Conservation (phyloP, 2,797 vertebrate species). For the Thripadectes ignobilis region DNA sequence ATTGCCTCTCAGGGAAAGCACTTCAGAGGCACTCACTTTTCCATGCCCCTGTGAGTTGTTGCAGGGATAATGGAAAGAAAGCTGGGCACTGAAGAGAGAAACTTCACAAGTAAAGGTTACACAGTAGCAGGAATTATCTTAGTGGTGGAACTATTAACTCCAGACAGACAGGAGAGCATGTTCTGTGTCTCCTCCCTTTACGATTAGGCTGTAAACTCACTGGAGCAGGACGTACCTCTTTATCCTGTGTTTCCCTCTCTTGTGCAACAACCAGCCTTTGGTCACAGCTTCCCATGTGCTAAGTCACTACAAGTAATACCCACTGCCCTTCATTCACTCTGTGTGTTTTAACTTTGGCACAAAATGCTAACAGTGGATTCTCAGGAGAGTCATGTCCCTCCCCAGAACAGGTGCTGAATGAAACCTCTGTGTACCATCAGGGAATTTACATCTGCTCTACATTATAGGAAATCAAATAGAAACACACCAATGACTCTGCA, state of each 20-base stretch:
- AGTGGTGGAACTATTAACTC: background rate
- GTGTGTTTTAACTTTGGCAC: background rate
- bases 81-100: rapidly evolving
- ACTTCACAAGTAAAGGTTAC: background rate
- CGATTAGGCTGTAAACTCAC: background rate
- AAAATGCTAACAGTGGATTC: background rate
- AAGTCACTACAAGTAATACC: background rate
- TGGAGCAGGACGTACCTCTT: background rate
- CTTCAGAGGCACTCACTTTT: background rate
- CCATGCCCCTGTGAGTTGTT: background rate
- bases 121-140: background rate
- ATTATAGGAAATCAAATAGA: background rate
- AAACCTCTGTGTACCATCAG: background rate
- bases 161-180: background rate
- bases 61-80: background rate
- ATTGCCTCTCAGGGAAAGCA: background rate
- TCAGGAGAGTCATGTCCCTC: background rate
- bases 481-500: background rate
- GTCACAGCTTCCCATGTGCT: background rate
- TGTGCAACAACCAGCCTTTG: background rate
- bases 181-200: background rate
- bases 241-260: background rate
- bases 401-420: background rate
- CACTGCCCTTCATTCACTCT: background rate
- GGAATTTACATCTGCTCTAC: background rate